Evolutionary conservation across 2,797 vertebrate genomes (phyloP), one percentile per base, ranked within the genome.

Genomic region (Tangara arthus): DNA sequence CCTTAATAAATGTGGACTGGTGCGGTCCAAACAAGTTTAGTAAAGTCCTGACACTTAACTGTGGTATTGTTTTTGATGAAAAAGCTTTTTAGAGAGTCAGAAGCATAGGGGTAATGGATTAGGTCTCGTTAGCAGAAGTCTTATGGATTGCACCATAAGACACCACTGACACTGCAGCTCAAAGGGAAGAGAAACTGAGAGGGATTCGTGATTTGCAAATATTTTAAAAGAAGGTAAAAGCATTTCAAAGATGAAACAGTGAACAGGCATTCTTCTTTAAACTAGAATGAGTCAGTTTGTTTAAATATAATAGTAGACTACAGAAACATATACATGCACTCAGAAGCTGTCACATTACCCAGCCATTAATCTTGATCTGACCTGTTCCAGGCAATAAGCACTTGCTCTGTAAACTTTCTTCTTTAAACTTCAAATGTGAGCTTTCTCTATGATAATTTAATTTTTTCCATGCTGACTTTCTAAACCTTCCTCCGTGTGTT

Each of bases 341-440:
- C 64, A 73, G 78, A 89, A 92, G 68, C 65, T 87, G 68, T 75
- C 37, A 18, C 24, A 2, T 82, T 79, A 70, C 17, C 30, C 41
- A 70, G 49, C 52, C 46, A 23, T 94, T 91, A 77, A 61, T 90
- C 56, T 90, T 84, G 59, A 70, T 89, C 61, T 87, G 75, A 89
- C 78, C 70, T 65, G 55, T 69, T 88, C 47, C 44, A 65, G 47
- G 60, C 63, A 72, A 84, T 70, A 80, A 80, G 22, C 5, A 0
- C 0, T 6, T 42, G 21, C 27, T 85, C 32, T 61, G 42, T 79
- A 60, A 93, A 84, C 59, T 76, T 94, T 64, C 42, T 92, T 60
- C 61, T 89, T 93, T 87, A 71, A 85, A 82, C 87, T 93, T 92
- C 87, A 87, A 41, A 91, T 15, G 4, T 44, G 57, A 93, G 39